Base-by-base conservation (phyloP, 2,113 vertebrate genomes). In the Agapornis roseicollis region DNA sequence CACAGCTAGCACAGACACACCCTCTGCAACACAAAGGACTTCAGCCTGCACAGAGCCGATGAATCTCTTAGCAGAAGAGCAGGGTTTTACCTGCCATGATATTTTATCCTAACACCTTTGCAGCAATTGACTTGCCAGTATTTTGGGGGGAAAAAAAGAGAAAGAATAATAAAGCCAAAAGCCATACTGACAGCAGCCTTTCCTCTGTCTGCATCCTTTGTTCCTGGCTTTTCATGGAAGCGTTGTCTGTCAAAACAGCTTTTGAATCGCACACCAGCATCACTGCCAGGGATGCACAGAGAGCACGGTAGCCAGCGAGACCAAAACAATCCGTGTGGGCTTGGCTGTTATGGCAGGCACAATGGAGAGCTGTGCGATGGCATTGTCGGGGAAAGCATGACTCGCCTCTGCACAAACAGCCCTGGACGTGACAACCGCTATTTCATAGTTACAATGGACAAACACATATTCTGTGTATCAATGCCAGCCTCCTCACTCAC, bases 1-100 rank as follows among this genome's bases (percentile, higher is more conserved):
- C 28, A 94, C 27, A 73, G 52, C 8, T 69, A 71, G 77, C 80
- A 90, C n/a, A 91, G 95, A 96, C 95, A 94, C 94, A 35, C 95
- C 94, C 95, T 86, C 39, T 25, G 61, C 41, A 90, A 86, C 85
- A 96, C 94, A 95, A 96, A 96, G 93, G 93, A 84, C 13, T 85
- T n/a, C 85, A 83, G 44, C 19, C 29, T 35, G 27, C 72, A 86
- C 17, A 71, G 19, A 85, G 15, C 16, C 71, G 3, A 1, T 11
- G 35, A 8, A 50, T 41, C 18, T 9, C 74, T 46, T 5, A 65
- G 31, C 22, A 84, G 11, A 78, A 52, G 7, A 70, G 12, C 44
- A 49, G 9, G 3, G 6, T 31, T 82, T 93, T 65, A 89, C 22
- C 31, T 58, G 41, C 10, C 41, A 27, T 5, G 22, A 5, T 56